Base-by-base conservation (phyloP, 1,140 invertebrate species). In the Drosophila tsacasi region DNA sequence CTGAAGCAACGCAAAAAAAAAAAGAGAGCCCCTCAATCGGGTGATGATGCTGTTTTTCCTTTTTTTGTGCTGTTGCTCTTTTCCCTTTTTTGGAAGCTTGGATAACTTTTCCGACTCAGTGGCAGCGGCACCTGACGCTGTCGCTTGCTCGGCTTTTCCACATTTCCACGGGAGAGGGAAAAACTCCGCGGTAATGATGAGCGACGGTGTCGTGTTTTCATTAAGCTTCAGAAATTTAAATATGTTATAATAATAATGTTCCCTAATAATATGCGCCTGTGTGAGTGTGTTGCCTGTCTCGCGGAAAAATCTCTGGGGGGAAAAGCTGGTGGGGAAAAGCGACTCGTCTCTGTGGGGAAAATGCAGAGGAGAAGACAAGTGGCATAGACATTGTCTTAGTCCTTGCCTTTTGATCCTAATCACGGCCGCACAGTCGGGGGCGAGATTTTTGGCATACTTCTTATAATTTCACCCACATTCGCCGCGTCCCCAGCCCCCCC, bases 151-250 rank as follows among this genome's bases (percentile, higher is more conserved):
- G 40, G 21, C 19, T 50, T 65, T 57, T 72, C 27, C 30, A n/a
- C 49, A 52, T 76, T 76, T 60, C 21, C 39, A 54, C 21, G 17
- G 25, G 10, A 30, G 23, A 6, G 21, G 57, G 42, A 47, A 61
- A 66, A 78, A 75, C 69, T 79, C 46, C 13, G 49, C 69, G 37
- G 71, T 83, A 83, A 86, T 87, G 84, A 87, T 89, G 84, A 86
- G 84, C 83, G 83, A 86, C 83, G 80, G 84, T 80, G 83, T 87
- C 83, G 80, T 87, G 83, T 86, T 86, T 86, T 86, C 80, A 86
- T 87, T 87, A 83, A 87, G 83, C 73, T 66, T 44, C 75, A 66
- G 39, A 76, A 68, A 79, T 90, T 67, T 81, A 83, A 89, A 87
- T 87, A 79, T 87, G 71, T 76, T 83, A 83, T 83, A 87, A 87